phyloP scores from a whole-genome alignment of 2,113 vertebrate genomes.

The Seriola quinqueradiata region DNA sequence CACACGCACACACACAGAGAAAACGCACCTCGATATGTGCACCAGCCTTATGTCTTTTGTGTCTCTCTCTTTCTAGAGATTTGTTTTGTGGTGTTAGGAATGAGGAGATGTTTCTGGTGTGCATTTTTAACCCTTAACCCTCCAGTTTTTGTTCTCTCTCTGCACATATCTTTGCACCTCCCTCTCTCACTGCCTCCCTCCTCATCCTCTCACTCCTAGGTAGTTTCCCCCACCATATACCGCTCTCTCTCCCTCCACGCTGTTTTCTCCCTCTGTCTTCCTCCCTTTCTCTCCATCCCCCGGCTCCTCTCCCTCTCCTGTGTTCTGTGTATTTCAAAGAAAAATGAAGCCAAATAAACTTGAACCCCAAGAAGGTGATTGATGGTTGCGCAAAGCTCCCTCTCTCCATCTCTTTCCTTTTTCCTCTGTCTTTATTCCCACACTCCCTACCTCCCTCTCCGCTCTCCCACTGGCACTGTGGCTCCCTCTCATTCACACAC shows the following conservation, averaged over 20 bases:
- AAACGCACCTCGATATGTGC: conserved; percentile 4
- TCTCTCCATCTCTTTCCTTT: conserved; percentile 58
- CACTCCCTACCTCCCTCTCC: conserved; percentile 50
- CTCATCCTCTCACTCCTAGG: conserved; percentile 9
- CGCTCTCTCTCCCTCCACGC: not conserved
- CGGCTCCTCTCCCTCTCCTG: conserved; percentile 30
- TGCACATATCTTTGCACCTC: conserved; percentile 2
- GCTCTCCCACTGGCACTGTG: conserved; percentile 31
- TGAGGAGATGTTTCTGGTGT: not conserved
- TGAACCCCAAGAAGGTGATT: conserved; percentile 77
- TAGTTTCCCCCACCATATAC: conserved; percentile 2
- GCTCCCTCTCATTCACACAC: conserved; percentile 20
- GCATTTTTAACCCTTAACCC: not conserved
- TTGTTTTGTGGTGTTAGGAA: not conserved
- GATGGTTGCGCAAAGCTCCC: conserved; percentile 74
- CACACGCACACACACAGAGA: not conserved
- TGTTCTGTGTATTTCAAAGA: conserved; percentile 61
- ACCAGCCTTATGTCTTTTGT: not conserved
- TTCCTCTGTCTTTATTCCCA: conserved; percentile 61
- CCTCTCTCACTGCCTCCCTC: not conserved
- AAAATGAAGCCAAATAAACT: conserved; percentile 81
- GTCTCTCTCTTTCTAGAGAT: not conserved
- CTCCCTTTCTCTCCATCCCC: conserved; percentile 25
- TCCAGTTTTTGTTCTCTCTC: not conserved
- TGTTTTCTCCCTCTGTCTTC: conserved; percentile 16